Conservation (phyloP, 2,888 invertebrate genomes). For the Palloptera scutellata region DNA sequence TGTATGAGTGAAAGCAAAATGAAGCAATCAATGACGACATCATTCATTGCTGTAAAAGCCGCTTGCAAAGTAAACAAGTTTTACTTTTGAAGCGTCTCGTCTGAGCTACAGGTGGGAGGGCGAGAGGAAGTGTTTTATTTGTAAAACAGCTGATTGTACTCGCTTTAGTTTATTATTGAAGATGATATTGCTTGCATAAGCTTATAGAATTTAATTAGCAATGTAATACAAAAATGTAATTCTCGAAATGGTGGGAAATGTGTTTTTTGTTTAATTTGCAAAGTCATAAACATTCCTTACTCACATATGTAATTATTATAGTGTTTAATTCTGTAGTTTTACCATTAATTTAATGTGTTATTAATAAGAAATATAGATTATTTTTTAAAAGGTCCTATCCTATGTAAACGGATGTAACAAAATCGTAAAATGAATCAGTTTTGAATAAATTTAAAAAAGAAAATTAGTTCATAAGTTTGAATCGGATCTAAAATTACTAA, state of each 20-base stretch:
- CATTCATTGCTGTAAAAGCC: too few species aligned
- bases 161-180: not conserved
- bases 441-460: too few species aligned
- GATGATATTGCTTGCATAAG: not conserved
- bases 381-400: too few species aligned
- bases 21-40: conserved; percentile 58
- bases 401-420: too few species aligned
- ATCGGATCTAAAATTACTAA: too few species aligned
- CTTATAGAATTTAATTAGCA: not conserved
- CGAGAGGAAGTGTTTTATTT: not conserved
- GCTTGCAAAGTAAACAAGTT: too few species aligned
- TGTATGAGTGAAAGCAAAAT: conserved; percentile 49
- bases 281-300: not conserved
- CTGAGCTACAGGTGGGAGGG: too few species aligned
- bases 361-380: too few species aligned
- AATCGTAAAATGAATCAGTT: too few species aligned
- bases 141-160: conserved; percentile 46
- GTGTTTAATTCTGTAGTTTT: not conserved
- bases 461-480: too few species aligned
- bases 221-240: not conserved
- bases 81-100: too few species aligned
- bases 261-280: not conserved
- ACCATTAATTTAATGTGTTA: too few species aligned
- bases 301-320: not conserved
- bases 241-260: not conserved